phyloP scores from a whole-genome alignment of 2,797 vertebrate species.

The Notolabrus celidotus region DNA sequence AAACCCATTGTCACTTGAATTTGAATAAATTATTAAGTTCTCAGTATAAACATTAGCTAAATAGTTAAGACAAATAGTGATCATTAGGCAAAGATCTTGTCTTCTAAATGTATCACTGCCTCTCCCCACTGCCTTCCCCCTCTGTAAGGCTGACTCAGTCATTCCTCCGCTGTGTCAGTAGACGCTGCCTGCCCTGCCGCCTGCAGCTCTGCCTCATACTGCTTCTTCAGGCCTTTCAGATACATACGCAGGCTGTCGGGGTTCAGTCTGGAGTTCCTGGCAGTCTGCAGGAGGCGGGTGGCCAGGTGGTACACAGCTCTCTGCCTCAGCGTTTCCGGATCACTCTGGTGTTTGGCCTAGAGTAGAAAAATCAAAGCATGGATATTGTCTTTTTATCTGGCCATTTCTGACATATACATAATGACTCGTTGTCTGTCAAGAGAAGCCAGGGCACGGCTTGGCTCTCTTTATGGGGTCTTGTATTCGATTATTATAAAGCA shows the following conservation, averaged over 20 bases:
- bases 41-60: background rate
- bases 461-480: background rate
- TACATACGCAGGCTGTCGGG: slow-evolving; percentile 90
- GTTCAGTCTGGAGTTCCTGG: slow-evolving; percentile 93
- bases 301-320: slow-evolving; percentile 90
- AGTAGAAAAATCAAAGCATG: slow-evolving; percentile 45
- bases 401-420: slow-evolving; percentile 3
- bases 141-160: slow-evolving; percentile 44
- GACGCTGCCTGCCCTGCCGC: slow-evolving; percentile 48
- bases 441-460: background rate
- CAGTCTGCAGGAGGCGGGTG: slow-evolving; percentile 91
- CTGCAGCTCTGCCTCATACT: slow-evolving; percentile 86
- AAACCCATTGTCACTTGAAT: background rate
- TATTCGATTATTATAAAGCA: slow-evolving; percentile 37
- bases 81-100: background rate
- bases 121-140: slow-evolving; percentile 44
- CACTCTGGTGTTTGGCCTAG: slow-evolving; percentile 88
- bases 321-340: slow-evolving; percentile 86
- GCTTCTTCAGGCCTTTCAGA: slow-evolving; percentile 91
- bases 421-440: slow-evolving; percentile 23
- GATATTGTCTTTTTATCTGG: slow-evolving; percentile 11
- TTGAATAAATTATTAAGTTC: slow-evolving; percentile 12
- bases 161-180: slow-evolving; percentile 71
- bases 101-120: slow-evolving; percentile 13
- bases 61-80: background rate